A percentile compares a stretch with the other conserved stretches of the same genome.
These are phyloP conservation scores for Pseudopodoces humilis DNA, from an alignment of 2,113 vertebrate genomes.

Conservation along the genomic window DNA sequence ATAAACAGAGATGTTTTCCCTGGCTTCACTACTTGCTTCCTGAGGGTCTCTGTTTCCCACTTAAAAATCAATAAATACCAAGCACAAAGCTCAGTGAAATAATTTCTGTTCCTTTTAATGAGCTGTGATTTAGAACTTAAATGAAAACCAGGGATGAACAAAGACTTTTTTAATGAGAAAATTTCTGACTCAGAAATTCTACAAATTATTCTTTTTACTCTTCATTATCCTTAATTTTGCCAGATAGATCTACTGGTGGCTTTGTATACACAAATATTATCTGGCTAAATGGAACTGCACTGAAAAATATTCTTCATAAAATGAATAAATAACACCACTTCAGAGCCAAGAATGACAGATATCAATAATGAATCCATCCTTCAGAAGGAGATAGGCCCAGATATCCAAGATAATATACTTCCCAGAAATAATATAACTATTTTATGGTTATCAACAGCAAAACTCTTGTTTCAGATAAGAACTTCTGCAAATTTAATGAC, in stretches of 20 bases:
- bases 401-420: background rate
- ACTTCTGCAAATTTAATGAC: background rate
- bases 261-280: background rate
- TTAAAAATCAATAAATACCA: constrained; percentile 3
- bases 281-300: background rate
- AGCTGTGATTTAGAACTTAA: background rate
- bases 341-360: constrained; percentile 25
- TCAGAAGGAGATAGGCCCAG: background rate
- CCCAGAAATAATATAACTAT: background rate
- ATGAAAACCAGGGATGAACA: background rate
- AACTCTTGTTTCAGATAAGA: background rate
- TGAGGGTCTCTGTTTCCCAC: background rate
- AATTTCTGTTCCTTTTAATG: background rate
- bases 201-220: background rate
- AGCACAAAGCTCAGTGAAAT: background rate
- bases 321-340: background rate
- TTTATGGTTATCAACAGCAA: background rate
- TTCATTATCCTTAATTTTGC: background rate
- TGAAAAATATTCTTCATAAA: background rate
- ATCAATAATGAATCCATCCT: background rate
- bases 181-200: background rate
- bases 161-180: background rate
- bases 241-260: background rate
- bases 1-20: background rate
- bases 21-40: background rate